Evolutionary conservation across 2,888 invertebrate genomes (phyloP), one percentile per base, ranked within the genome.

Genomic region (Cheilosia pagana): DNA sequence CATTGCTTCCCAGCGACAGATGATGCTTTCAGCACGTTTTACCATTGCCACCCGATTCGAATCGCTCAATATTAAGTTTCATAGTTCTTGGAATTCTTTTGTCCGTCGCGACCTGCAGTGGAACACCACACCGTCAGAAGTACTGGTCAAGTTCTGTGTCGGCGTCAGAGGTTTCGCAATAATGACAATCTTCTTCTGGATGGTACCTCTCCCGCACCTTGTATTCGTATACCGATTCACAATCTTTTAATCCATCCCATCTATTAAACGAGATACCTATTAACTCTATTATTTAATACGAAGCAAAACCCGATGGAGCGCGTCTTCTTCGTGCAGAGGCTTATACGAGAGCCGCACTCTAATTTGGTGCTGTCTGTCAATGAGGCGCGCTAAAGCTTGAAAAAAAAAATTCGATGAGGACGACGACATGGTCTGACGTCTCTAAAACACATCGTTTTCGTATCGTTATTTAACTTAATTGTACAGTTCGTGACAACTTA

Each of bases 401-500:
- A 35, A 28, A 2, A 28, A 8, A 28, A 8, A 28, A 28, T 2
- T 1, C 8, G 52, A 14, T 41, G 28, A n/a, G n/a, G n/a, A 41
- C 74, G 68, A 59, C 79, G 82, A 83, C 79, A 76, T 81, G 70
- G 43, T 76, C 60, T 81, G 81, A 85, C 75, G 81, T 85, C 76
- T 85, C 76, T 59, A 43, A 76, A 85, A 85, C 81, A 81, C 79
- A 85, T 85, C 81, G 81, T 85, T 85, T 81, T 85, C 81, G 81
- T 81, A 81, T 77, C 76, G 68, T 77, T 86, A 81, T 77, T 82
- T 82, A 86, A 82, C 78, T 77, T 86, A 86, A 86, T 86, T 86
- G 86, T 82, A 75, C 70, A 75, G 82, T 74, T 86, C 86, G 86
- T 86, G 86, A 86, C 86, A 86, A 86, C 86, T 83, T 82, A 83